Evolutionary conservation across 2,113 vertebrate species (phyloP), one percentile per base, ranked within the genome.

Genomic region (Gasterosteus aculeatus): DNA sequence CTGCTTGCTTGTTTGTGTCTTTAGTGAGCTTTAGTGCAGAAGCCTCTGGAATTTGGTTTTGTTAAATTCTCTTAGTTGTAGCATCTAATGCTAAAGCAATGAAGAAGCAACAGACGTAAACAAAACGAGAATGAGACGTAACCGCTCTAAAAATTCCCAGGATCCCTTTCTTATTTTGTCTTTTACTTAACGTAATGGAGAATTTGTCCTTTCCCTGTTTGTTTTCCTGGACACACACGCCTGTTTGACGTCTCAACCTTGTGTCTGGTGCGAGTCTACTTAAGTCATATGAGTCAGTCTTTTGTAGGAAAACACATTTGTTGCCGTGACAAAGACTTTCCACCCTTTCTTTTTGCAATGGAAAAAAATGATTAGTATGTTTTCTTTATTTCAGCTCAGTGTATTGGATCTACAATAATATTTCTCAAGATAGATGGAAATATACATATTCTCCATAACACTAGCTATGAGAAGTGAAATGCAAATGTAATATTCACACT

Each of bases 41-140:
- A 47, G 35, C 4, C 15, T 77, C 59, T 63, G 58, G 78, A 64
- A 78, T 76, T 78, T 83, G 75, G 58, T 60, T 87, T 77, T 69
- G 10, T 75, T 74, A 35, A 14, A 60, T 47, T 26, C 47, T 56
- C 31, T 53, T 69, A 16, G 49, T 68, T 65, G 64, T 29, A 63
- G 47, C 10, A 44, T 44, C 46, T 42, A 10, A 58, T 73, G 35
- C 31, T 5, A 46, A 47, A 59, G 42, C 58, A 71, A 35, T 56
- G 65, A 80, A 31, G 38, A 71, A 62, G 64, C 26, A 33, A 26
- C 26, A 4, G 5, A 72, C 56, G 63, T n/a, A 46, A 71, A 59
- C 5, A 4, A 35, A 18, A 33, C 15, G 33, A 41, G 10, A 51
- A 57, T 63, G 42, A 64, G 59, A 60, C 26, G 29, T 7, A 58